Conservation (phyloP, 2,797 vertebrate genomes). For the Carapus acus region DNA sequence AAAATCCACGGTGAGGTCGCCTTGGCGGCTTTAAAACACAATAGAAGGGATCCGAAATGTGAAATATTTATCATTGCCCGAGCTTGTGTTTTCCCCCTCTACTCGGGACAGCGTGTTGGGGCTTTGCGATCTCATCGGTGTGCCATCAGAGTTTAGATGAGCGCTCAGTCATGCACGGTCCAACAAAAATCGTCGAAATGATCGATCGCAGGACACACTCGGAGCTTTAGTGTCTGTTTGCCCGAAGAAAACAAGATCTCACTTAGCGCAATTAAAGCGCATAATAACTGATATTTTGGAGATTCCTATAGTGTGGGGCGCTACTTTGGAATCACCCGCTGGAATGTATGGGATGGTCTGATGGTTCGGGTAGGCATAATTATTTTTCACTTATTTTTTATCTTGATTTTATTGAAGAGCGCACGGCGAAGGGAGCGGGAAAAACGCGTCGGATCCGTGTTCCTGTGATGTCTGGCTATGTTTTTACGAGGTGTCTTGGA, state of each 20-base stretch:
- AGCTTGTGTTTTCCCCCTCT: slow-evolving; percentile 17
- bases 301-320: slow-evolving; percentile 60
- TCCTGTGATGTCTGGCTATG: slow-evolving; percentile 73
- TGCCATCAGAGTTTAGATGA: slow-evolving; percentile 62
- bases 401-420: slow-evolving; percentile 92
- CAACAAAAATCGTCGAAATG: slow-evolving; percentile 55
- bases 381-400: slow-evolving; percentile 97
- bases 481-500: slow-evolving; percentile 92
- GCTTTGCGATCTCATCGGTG: slow-evolving; percentile 60
- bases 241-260: slow-evolving; percentile 48
- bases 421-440: slow-evolving; percentile 61
- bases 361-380: slow-evolving; percentile 76
- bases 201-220: slow-evolving; percentile 62
- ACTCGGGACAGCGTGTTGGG: slow-evolving; percentile 51
- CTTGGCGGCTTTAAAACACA: slow-evolving; percentile 26
- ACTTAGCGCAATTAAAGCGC: slow-evolving; percentile 49
- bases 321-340: slow-evolving; percentile 67
- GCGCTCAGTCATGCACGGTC: slow-evolving; percentile 58
- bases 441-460: slow-evolving; percentile 67
- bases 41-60: slow-evolving; percentile 40
- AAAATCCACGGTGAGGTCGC: slow-evolving; percentile 40
- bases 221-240: slow-evolving; percentile 43
- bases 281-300: slow-evolving; percentile 54
- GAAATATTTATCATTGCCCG: slow-evolving; percentile 43
- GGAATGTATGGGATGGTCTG: slow-evolving; percentile 77